Base-by-base conservation (phyloP, 2,113 vertebrate genomes). In the Sebastes schlegelii region DNA sequence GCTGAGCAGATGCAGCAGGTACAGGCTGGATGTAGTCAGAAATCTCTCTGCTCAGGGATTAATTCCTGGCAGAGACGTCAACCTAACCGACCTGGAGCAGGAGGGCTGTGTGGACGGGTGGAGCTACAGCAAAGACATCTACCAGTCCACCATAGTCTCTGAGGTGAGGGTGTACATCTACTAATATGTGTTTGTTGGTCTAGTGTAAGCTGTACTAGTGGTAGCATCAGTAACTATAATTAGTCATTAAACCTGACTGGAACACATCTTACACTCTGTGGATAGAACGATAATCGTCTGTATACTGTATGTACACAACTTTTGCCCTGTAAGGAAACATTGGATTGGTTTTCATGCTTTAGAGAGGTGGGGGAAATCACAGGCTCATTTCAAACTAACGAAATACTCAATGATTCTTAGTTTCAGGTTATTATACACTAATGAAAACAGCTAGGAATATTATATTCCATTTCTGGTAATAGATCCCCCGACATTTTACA, bases 101-200 rank as follows among this genome's bases (percentile, higher is more conserved):
- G 94, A 95, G 88, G 19, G 4, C 26, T 94, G 93, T 75, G 42
- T 91, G 71, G 92, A 95, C 4, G 94, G 95, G 4, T 95, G 94
- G 94, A 90, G 12, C 64, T 96, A 95, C 90, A 94, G 94, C 77
- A 91, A 14, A 77, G 92, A 94, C 2, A 73, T 87, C 66, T 95
- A 94, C 76, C 79, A 89, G 14, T 95, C 95, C 21, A 95, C 93
- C 42, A 72, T 95, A 2, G 93, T 95, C 65, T 89, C 93, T 1
- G 91, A 95, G 87, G 95, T 94, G 17, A 91, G 80, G 1, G 9
- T 10, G 34, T 8, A 9, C 26, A 34, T 34, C 26, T 42, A 9
- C 23, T 60, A 14, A 13, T 57, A 19, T 7, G 3, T 34, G 26
- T 26, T 26, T 26, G 26, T 26, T 26, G 26, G 26, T 26, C 26